Evolutionary conservation across 2,113 vertebrate genomes (phyloP).

Genomic region (Nanorana parkeri): DNA sequence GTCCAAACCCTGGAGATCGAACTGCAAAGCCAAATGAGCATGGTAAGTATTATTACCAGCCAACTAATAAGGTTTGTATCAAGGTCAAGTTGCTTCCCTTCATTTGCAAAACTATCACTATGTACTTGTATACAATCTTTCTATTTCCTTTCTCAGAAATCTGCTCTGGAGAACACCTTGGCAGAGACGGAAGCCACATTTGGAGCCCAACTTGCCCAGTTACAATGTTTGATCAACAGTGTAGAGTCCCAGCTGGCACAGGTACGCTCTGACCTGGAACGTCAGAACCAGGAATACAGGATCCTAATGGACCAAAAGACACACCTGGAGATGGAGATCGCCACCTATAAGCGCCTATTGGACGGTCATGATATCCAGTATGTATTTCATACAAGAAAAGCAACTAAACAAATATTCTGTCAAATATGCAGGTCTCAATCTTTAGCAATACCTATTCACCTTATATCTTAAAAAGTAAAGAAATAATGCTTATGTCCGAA

Average conservation of each 20-base stretch:
- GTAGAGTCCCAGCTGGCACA: conserved; percentile 69
- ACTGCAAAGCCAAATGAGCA: conserved; percentile 70
- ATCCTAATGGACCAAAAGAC: conserved; percentile 62
- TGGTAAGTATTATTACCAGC: conserved; percentile 57
- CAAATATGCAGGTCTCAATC: too few species aligned
- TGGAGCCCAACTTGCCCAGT: conserved; percentile 62
- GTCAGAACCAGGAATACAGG: conserved; percentile 71
- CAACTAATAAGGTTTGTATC: conserved; percentile 43
- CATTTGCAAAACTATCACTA: not conserved
- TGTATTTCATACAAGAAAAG: not conserved
- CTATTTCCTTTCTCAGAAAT: conserved; percentile 68
- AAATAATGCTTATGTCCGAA: too few species aligned
- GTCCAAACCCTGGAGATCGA: conserved; percentile 73
- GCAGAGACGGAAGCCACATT: conserved; percentile 71
- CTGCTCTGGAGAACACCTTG: conserved; percentile 69
- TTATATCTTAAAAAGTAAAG: too few species aligned
- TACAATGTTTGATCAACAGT: conserved; percentile 68
- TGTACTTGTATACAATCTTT: not conserved
- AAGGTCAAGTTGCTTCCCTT: conserved; percentile 63
- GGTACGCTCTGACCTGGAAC: conserved; percentile 67
- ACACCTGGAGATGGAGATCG: conserved; percentile 58
- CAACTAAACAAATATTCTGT: too few species aligned
- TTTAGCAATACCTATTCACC: too few species aligned
- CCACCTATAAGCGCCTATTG: conserved; percentile 49
- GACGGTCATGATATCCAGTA: conserved; percentile 40